Conservation (phyloP, 2,113 vertebrate species). For the Balaenoptera acutorostrata region DNA sequence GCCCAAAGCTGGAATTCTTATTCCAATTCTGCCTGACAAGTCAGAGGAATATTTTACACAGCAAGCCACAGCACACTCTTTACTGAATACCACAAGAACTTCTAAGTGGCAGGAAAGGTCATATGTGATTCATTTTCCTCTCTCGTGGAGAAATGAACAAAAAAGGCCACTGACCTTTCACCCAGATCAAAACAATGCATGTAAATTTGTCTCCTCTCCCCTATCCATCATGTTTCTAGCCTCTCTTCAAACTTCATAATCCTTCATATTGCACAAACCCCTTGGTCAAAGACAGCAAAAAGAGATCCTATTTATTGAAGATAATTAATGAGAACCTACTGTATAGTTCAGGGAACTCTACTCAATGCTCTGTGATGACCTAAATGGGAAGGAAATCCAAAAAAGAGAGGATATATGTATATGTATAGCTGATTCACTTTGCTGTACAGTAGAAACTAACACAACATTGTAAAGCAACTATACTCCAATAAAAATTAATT, state of each 20-base stretch:
- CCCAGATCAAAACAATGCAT: neutral
- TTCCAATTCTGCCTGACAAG: constrained; percentile 45
- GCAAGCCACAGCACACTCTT: neutral
- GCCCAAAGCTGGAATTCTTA: constrained; percentile 71
- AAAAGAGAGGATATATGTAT: too few relatives aligned
- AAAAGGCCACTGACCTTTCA: constrained; percentile 32
- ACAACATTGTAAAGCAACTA: too few relatives aligned
- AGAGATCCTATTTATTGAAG: neutral
- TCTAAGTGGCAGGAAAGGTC: neutral
- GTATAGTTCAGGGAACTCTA: too few relatives aligned
- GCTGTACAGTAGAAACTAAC: too few relatives aligned
- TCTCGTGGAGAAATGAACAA: neutral
- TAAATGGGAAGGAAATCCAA: too few relatives aligned
- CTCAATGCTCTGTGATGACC: too few relatives aligned
- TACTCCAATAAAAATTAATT: too few relatives aligned
- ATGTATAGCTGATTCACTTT: too few relatives aligned
- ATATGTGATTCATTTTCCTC: neutral
- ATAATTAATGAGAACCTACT: too few relatives aligned
- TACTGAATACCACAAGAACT: constrained; percentile 6
- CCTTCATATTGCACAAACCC: neutral
- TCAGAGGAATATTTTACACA: constrained; percentile 19
- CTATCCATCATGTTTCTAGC: neutral
- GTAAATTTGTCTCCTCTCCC: neutral
- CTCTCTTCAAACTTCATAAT: constrained; percentile 21
- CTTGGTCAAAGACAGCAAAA: constrained; percentile 3